Evolutionary conservation across 2,113 vertebrate genomes (phyloP).

Genomic region (Limanda limanda): DNA sequence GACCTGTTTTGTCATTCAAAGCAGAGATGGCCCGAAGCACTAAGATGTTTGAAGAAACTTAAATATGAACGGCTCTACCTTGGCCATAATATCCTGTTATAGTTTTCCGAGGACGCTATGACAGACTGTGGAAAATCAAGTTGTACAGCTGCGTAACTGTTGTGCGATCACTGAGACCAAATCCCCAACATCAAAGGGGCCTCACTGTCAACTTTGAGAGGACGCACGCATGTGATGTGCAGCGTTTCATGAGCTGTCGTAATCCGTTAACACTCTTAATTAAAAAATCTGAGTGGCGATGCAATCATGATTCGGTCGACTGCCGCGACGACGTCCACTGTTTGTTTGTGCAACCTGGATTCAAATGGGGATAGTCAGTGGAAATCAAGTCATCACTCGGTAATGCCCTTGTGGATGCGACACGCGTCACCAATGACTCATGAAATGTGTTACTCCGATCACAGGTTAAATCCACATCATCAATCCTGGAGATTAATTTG

Average conservation of each 20-base stretch:
- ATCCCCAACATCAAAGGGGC: constrained; percentile 46
- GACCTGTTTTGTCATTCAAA: constrained; percentile 58
- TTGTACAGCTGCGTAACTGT: constrained; percentile 30
- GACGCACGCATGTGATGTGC: constrained; percentile 45
- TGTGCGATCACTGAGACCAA: constrained; percentile 36
- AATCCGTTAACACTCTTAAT: constrained; percentile 71
- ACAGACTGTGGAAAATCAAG: constrained; percentile 35
- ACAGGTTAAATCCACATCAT: constrained; percentile 76
- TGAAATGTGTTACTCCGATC: constrained; percentile 66
- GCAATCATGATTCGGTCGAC: constrained; percentile 51
- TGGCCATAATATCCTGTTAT: constrained; percentile 35
- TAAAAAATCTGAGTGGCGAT: constrained; percentile 63
- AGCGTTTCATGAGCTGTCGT: constrained; percentile 59
- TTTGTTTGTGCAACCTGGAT: constrained; percentile 64
- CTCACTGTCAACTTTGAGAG: constrained; percentile 53
- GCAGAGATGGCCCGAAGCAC: constrained; percentile 49
- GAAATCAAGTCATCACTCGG: constrained; percentile 68
- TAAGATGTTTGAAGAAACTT: constrained; percentile 48
- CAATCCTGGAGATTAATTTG: constrained; percentile 79
- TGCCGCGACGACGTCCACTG: constrained; percentile 18
- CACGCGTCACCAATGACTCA: constrained; percentile 50
- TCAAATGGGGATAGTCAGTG: constrained; percentile 51
- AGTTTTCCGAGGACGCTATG: constrained; percentile 28
- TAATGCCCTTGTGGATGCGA: constrained; percentile 48
- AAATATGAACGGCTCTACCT: constrained; percentile 44